These are phyloP conservation scores for Danio jaintianensis DNA, from an alignment of 2,797 vertebrate genomes.

Conservation along the genomic window DNA sequence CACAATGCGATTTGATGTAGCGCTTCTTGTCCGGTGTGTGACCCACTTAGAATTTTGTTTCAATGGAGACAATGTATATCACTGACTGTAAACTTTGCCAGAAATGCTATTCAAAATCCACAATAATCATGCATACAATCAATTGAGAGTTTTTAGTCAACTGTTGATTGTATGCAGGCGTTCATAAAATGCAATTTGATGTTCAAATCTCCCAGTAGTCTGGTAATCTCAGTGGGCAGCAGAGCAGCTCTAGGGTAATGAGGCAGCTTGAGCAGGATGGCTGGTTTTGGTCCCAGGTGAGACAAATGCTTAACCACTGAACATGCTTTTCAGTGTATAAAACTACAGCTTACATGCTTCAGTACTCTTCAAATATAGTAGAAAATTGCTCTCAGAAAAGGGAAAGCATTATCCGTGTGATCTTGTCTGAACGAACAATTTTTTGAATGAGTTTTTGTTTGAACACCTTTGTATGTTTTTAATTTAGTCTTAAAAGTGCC, in stretches of 20 bases:
- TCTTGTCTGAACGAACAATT: constrained; percentile 3
- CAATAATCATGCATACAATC: neutral
- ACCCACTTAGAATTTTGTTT: too few relatives aligned
- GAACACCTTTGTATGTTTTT: too few relatives aligned
- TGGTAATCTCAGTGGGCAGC: constrained; percentile 33
- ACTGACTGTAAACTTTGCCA: too few relatives aligned
- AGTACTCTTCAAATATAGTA: constrained; percentile 8
- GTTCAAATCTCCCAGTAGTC: constrained; percentile 24
- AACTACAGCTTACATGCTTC: constrained; percentile 46
- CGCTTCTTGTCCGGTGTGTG: too few relatives aligned
- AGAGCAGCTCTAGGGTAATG: constrained; percentile 39
- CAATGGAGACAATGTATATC: too few relatives aligned
- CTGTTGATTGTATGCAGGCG: neutral
- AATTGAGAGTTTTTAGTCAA: neutral
- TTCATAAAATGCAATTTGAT: constrained; percentile 13
- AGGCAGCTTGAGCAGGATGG: constrained; percentile 5
- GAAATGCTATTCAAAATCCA: too few relatives aligned
- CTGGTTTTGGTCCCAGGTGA: constrained; percentile 45
- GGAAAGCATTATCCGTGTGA: neutral
- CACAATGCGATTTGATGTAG: too few relatives aligned
- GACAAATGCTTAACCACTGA: constrained; percentile 37
- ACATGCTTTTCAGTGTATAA: constrained; percentile 45
- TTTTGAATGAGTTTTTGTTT: too few relatives aligned
- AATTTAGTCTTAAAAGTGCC: too few relatives aligned
- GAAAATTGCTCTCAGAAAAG: constrained; percentile 21